Percentiles rank a stretch among this genome's conserved stretches.
These are phyloP conservation scores for Saguinus midas DNA, from an alignment of 2,113 vertebrate species.

Conservation along the genomic window DNA sequence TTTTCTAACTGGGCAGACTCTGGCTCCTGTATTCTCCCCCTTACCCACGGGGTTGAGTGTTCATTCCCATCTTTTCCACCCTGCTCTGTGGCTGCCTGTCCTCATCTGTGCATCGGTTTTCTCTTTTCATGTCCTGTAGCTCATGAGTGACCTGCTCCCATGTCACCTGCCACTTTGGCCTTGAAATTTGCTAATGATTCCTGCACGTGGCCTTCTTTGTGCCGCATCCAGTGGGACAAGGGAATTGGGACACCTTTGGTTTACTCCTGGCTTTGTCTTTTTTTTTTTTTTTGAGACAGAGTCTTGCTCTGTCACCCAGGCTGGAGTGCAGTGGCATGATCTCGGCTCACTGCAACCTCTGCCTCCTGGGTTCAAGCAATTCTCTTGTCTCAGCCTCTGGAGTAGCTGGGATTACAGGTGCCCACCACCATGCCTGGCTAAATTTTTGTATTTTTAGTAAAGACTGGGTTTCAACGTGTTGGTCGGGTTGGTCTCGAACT, in stretches of 20 bases:
- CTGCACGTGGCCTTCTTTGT: accelerated
- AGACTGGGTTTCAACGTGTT: too few species aligned
- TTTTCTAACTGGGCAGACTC: not conserved
- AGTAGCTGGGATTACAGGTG: too few species aligned
- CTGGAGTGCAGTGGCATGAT: too few species aligned
- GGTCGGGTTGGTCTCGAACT: too few species aligned
- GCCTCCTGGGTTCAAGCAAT: too few species aligned
- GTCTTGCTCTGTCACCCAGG: too few species aligned
- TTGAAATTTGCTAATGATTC: accelerated
- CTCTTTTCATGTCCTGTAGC: not conserved
- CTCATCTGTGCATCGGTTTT: accelerated
- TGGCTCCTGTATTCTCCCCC: too few species aligned
- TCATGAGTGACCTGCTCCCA: not conserved
- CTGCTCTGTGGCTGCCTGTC: not conserved
- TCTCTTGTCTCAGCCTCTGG: too few species aligned
- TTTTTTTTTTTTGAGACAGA: too few species aligned
- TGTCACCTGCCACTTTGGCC: not conserved
- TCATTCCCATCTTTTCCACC: not conserved
- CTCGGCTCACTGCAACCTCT: too few species aligned
- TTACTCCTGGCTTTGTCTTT: not conserved
- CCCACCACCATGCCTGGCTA: too few species aligned
- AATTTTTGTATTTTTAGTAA: too few species aligned
- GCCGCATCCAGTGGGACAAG: accelerated
- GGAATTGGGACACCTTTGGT: not conserved
- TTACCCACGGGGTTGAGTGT: not conserved